phyloP scores from a whole-genome alignment of 1,140 invertebrate species.

The Tetraneura akinire region DNA sequence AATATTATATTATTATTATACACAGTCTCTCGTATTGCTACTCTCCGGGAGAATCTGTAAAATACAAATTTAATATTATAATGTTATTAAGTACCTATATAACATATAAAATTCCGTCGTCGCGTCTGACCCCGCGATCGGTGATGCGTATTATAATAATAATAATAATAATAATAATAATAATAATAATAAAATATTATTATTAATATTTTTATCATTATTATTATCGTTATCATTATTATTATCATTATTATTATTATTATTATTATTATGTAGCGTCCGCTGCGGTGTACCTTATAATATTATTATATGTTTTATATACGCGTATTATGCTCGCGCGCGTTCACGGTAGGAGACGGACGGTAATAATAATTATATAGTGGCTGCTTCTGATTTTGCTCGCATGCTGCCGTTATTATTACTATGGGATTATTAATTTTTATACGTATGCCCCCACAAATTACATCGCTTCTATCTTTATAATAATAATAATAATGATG shows the following conservation, averaged over 20 bases:
- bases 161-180: no score
- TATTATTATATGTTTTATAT: no score
- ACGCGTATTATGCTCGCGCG: not conserved
- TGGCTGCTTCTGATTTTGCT: conserved; percentile 8
- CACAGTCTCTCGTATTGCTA: not conserved
- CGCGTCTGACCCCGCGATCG: no score
- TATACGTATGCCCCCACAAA: conserved; percentile 22
- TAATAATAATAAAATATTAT: no score
- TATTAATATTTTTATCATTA: no score
- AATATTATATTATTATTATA: not conserved
- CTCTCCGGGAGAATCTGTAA: not conserved
- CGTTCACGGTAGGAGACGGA: not conserved
- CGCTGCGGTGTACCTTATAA: no score
- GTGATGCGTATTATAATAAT: no score
- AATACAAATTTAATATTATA: not conserved
- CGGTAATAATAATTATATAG: conserved; percentile 47
- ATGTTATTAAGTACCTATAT: not conserved
- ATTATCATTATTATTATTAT: no score
- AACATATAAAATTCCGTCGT: not conserved
- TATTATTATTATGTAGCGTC: not conserved
- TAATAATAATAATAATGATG: no score
- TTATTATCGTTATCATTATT: no score
- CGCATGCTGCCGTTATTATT: not conserved
- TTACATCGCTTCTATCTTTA: conserved; percentile 21
- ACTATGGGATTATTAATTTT: conserved; percentile 43